Evolutionary conservation across 2,888 invertebrate species (phyloP).

Genomic region (Doris montereyensis): DNA sequence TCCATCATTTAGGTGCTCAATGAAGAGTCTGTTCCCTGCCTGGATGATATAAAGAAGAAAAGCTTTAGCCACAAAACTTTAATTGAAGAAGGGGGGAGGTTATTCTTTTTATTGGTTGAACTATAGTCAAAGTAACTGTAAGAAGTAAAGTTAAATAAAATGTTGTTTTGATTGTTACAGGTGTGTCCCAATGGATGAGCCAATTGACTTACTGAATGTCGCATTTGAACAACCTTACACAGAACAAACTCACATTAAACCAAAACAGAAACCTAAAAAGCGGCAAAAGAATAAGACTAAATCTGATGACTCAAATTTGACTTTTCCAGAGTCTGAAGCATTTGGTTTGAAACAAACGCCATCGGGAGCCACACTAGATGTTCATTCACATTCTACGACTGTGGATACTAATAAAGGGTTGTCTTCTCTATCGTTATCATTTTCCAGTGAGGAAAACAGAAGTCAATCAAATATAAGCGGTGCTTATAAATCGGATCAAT

Average conservation of each 20-base stretch:
- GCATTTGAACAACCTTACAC: conserved; percentile 79
- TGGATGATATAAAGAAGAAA: too few species aligned
- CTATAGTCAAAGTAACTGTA: too few species aligned
- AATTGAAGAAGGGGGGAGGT: too few species aligned
- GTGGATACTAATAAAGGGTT: background rate
- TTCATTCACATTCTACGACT: background rate
- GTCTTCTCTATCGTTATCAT: too few species aligned
- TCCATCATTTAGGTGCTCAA: too few species aligned
- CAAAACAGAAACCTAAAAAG: conserved; percentile 40
- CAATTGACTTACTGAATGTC: conserved; percentile 95
- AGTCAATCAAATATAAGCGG: too few species aligned
- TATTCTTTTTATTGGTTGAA: too few species aligned
- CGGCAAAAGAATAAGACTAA: conserved; percentile 3
- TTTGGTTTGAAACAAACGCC: background rate
- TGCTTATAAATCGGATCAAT: too few species aligned
- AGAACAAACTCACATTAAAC: conserved; percentile 23
- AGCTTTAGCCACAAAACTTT: too few species aligned
- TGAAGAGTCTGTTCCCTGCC: too few species aligned
- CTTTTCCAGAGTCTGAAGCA: background rate
- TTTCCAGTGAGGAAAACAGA: background rate
- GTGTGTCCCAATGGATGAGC: conserved; percentile 75
- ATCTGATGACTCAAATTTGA: background rate
- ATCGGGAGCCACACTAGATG: background rate
- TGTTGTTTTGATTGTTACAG: too few species aligned
- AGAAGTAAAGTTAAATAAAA: too few species aligned